Conservation (phyloP, 2,888 invertebrate species). For the Nycteola revayana region DNA sequence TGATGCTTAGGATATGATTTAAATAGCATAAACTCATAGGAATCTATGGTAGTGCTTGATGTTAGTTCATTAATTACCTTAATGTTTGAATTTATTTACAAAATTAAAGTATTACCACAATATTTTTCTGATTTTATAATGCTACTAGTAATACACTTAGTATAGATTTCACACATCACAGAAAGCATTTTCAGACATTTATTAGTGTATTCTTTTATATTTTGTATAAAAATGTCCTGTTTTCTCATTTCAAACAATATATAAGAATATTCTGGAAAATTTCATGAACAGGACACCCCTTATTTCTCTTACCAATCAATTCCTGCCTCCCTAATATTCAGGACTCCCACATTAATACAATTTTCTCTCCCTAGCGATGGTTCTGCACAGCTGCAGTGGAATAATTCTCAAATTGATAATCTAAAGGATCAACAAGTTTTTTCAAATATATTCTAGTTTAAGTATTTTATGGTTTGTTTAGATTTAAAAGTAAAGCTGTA, state of each 20-base stretch:
- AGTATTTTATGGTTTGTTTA: conserved; percentile 62
- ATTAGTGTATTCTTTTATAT: too few species aligned
- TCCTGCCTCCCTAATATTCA: conserved; percentile 43
- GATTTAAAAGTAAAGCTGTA: conserved; percentile 64
- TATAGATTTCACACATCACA: too few species aligned
- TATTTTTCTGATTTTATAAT: too few species aligned
- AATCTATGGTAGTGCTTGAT: too few species aligned
- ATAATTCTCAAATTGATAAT: conserved; percentile 61
- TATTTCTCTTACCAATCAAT: conserved; percentile 73
- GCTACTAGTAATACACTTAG: too few species aligned
- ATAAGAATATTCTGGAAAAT: conserved; percentile 72
- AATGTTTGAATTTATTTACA: too few species aligned
- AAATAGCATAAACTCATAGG: too few species aligned
- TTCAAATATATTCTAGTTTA: conserved; percentile 48
- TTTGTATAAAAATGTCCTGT: conserved; percentile 17
- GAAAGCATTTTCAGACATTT: too few species aligned
- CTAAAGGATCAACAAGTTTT: conserved; percentile 63
- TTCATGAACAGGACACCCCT: conserved; percentile 70
- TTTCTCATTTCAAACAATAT: conserved; percentile 23
- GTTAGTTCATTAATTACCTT: too few species aligned
- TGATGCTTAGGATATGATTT: too few species aligned
- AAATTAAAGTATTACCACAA: too few species aligned
- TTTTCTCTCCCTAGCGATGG: conserved; percentile 71
- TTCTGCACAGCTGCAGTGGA: conserved; percentile 79
- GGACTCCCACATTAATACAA: conserved; percentile 49